Base-by-base conservation (phyloP, 2,113 vertebrate species). In the Fukomys damarensis region DNA sequence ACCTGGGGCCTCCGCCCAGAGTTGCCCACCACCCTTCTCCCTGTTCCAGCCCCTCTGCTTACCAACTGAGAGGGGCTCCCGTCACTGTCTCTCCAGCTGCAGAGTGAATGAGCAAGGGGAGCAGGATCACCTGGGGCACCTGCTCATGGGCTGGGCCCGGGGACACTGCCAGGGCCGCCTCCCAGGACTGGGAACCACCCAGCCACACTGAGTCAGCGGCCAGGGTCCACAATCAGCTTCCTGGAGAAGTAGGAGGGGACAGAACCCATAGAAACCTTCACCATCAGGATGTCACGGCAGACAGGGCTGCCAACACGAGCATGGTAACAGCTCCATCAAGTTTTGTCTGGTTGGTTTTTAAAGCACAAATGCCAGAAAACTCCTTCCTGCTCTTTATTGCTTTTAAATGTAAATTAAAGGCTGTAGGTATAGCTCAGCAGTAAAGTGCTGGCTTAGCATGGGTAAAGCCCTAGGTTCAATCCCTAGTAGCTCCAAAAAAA, bases 221-320 rank as follows among this genome's bases (percentile, higher is more conserved):
- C 96, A 98, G 96, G 96, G 97, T 98, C 89, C 96, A 97, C 85
- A 86, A 86, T 43, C 30, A 10, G 95, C 95, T 98, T 97, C 93
- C 97, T 94, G 96, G 95, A 97, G 46, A 68, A 91, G 74, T 10
- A 30, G 46, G 70, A 87, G 92, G 72, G 52, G 93, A 70, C 81
- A 1, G 91, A 65, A 24, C 93, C 96, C 95, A 52, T 83, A 49
- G 85, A 84, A 87, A 54, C 30, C 74, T 63, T 61, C 52, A 4
- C 22, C 20, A 41, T 10, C 28, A 54, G 63, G 65, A 46, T 32
- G 30, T 38, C 12, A 14, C 14, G 13, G 2, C 3, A 0, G 54
- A 93, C 38, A 12, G 6, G 70, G 19, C 87, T 83, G 84, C 41
- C 66, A 9, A 66, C 41, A 46, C 0, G 12, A 49, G 2, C 0